These are phyloP conservation scores for Galerucella nymphaeae DNA, from an alignment of 2,888 invertebrate genomes.

Conservation along the genomic window DNA sequence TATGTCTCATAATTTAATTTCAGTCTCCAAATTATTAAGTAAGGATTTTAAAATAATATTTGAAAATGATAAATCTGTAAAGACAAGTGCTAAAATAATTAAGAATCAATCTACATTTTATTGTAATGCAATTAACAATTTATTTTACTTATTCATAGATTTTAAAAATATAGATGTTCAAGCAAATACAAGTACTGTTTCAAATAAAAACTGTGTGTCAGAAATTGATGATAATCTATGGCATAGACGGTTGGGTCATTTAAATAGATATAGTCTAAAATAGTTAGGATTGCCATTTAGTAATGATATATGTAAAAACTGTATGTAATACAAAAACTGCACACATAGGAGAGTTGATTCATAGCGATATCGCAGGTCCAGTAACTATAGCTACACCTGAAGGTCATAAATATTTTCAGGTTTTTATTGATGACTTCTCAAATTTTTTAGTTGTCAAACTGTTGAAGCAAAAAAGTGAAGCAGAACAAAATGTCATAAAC, in stretches of 20 bases:
- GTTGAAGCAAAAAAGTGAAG: too few species aligned
- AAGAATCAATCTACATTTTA: background rate
- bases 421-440: too few species aligned
- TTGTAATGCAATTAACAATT: background rate
- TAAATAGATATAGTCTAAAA: conserved; percentile 26
- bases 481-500: too few species aligned
- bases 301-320: conserved; percentile 14
- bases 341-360: too few species aligned
- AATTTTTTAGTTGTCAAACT: too few species aligned
- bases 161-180: background rate
- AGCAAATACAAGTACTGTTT: too few species aligned
- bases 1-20: background rate
- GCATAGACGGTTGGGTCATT: background rate
- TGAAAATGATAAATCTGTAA: background rate
- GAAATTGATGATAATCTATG: background rate
- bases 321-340: background rate
- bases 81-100: background rate
- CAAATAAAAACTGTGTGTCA: background rate
- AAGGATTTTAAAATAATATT: conserved; percentile 13
- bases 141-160: background rate
- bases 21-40: background rate
- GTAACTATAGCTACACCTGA: too few species aligned
- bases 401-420: too few species aligned
- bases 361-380: too few species aligned
- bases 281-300: conserved; percentile 14